Evolutionary conservation across 1,140 invertebrate species (phyloP), one percentile per base, ranked within the genome.

Genomic region (Reticulitermes speratus): DNA sequence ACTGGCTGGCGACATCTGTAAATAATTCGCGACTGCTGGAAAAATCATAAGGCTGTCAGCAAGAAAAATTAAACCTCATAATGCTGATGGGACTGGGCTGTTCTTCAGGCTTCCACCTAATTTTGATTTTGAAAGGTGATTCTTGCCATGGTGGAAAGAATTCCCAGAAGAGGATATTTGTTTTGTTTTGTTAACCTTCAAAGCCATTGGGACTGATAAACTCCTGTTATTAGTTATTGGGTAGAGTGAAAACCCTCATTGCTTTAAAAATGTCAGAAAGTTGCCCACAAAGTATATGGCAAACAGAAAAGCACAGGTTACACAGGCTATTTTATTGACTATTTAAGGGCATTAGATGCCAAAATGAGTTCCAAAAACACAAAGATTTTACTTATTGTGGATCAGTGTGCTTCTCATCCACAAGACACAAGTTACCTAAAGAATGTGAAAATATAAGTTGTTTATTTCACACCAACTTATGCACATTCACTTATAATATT

Each of bases 301-400:
- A 16, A 90, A 89, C 86, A 87, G 85, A 45, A 90, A 89, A 86
- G 88, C 90, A 5, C 90, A 89, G 90, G 90, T 90, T 89, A 90
- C 87, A 30, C n/a, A 38, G 48, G 59, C 83, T 14, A 44, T 86
- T 32, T 87, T 65, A 48, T 38, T 38, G 25, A 84, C 7, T 86
- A 87, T 87, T n/a, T 88, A 38, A 75, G 55, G 21, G 83, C 38
- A 84, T 38, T 75, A 44, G 30, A 87, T n/a, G 44, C n/a, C 14
- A 45, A 83, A 69, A 38, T 38, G 38, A 25, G 69, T 69, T 14
- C 48, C 25, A 86, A 87, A 55, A 32, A 89, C 81, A 88, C 89
- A 83, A 89, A 90, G 75, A 48, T 90, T 14, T 48, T 16, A 48
- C 82, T 91, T 30, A 86, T 91, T 55, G 52, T 90, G 7, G 89